Evolutionary conservation across 1,140 invertebrate species (phyloP).

Genomic region (Tachypleus tridentatus): DNA sequence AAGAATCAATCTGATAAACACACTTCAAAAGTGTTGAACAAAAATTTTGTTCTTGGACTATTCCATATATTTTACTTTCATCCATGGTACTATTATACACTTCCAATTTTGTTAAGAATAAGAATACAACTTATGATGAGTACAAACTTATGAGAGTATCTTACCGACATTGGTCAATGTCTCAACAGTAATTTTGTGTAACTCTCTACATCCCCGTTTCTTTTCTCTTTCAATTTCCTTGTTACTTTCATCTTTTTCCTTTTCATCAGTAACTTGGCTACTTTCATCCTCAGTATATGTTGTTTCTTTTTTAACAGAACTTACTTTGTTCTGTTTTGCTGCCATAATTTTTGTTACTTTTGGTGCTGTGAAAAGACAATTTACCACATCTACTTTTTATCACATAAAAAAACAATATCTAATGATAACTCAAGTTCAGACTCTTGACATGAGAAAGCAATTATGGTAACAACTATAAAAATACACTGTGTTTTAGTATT

Average conservation of each 20-base stretch:
- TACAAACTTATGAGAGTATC: not conserved
- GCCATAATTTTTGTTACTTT: conserved; percentile 11
- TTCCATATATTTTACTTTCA: not conserved
- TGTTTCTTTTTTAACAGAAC: too few species aligned
- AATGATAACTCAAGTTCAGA: too few species aligned
- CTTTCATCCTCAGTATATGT: conserved; percentile 1
- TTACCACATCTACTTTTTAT: too few species aligned
- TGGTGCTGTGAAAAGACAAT: conserved; percentile 8
- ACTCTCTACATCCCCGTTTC: conserved; percentile 42
- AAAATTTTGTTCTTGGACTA: not conserved
- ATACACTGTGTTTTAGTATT: too few species aligned
- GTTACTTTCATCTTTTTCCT: not conserved
- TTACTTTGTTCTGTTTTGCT: not conserved
- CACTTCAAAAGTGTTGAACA: not conserved
- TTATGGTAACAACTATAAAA: too few species aligned
- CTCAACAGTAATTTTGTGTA: conserved; percentile 49
- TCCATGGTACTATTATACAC: not conserved
- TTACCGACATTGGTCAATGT: conserved; percentile 33
- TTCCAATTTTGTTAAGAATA: not conserved
- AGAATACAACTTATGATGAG: not conserved
- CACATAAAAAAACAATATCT: too few species aligned
- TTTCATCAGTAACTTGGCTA: not conserved
- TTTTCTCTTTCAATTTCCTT: conserved; percentile 9
- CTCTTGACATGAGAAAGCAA: too few species aligned
- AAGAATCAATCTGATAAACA: too few species aligned